Evolutionary conservation across 2,888 invertebrate genomes (phyloP), one percentile per base, ranked within the genome.

Genomic region (Caenorhabditis sp.): DNA sequence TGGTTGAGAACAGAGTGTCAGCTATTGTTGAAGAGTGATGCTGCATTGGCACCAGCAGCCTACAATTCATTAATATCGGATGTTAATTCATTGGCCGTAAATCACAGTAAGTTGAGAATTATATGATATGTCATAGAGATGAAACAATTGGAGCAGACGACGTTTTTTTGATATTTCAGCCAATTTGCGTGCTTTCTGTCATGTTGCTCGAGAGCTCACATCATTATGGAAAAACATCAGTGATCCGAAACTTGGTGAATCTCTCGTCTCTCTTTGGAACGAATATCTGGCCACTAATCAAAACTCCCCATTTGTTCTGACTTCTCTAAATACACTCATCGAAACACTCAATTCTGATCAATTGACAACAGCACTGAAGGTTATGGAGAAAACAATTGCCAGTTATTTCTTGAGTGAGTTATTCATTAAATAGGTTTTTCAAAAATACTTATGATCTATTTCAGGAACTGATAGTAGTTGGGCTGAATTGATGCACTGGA

Each of bases 391-490:
- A 49, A 72, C 80, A 8, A 71, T 86, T 14, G 56, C 57, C 4
- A 70, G 79, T 0, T 86, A 85, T 59, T 86, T 86, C 63, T 72
- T 77, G 43, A 67, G 85, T 85, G 23, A 70, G 81, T 64, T 54
- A 4, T 7, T 10, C 31, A 31, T n/a, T n/a, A n/a, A n/a, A 31
- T 31, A 31, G 27, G 12, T 12, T 53, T n/a, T n/a, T n/a, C n/a
- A n/a, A 56, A 38, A 53, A 36, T 62, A 8, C 31, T 12, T 58
- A 27, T 8, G 63, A 25, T 56, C 31, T 25, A 36, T 27, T 56
- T 56, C n/a, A 80, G 79, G 80, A 66, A 68, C 70, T 5, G 76
- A 70, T n/a, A 67, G 77, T 20, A 67, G 53, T 10, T 82, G 82
- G 82, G 65, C 66, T 1, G 78, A 78, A 49, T 58, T 79, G 4